phyloP scores from a whole-genome alignment of 1,140 invertebrate species.

The Ruditapes philippinarum region DNA sequence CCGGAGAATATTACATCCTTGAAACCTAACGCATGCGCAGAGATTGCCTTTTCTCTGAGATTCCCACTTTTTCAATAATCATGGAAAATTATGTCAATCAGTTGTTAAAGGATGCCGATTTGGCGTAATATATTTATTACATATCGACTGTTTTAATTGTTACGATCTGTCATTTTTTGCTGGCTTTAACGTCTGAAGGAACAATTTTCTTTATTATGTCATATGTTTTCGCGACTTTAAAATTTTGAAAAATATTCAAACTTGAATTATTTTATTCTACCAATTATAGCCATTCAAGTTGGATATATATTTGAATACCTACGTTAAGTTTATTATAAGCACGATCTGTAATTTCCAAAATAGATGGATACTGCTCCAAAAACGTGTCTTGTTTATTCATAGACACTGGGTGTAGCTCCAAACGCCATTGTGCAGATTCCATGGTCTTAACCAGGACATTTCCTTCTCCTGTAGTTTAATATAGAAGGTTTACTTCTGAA shows the following conservation, averaged over 20 bases:
- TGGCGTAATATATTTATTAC: background rate
- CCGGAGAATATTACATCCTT: too few relatives aligned
- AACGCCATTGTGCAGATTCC: too few relatives aligned
- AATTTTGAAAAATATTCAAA: background rate
- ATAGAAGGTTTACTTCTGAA: too few relatives aligned
- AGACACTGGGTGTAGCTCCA: too few relatives aligned
- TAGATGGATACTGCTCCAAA: background rate
- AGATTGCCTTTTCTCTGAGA: background rate
- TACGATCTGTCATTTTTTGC: background rate
- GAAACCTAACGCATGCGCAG: background rate
- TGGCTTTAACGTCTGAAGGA: background rate
- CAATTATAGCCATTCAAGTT: background rate
- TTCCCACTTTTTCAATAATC: background rate
- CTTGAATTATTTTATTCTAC: background rate
- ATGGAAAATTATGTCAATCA: slow-evolving; percentile 26
- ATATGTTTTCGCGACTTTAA: slow-evolving; percentile 20
- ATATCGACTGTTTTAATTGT: background rate
- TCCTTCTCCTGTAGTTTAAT: too few relatives aligned
- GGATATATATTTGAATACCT: background rate
- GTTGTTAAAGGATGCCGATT: slow-evolving; percentile 29
- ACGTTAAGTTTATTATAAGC: background rate
- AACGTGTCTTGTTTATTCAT: background rate
- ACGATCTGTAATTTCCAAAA: background rate
- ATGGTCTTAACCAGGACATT: too few relatives aligned
- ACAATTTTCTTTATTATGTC: background rate